Conservation (phyloP, 2,797 vertebrate genomes). For the Sebastes trivittatus region DNA sequence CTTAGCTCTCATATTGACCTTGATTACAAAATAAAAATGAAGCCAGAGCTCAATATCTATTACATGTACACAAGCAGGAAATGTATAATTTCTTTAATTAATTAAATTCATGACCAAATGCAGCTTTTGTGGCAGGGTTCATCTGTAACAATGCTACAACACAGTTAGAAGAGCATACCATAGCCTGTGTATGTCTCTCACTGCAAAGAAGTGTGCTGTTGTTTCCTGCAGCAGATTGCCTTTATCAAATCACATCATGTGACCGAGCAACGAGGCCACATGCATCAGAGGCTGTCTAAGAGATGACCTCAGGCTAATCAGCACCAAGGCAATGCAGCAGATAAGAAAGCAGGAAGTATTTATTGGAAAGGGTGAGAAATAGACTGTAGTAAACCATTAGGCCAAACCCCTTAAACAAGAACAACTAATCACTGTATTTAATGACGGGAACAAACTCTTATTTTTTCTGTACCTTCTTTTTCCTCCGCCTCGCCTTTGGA, state of each 20-base stretch:
- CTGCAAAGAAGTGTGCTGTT: conserved; percentile 32
- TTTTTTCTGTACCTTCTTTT: conserved; percentile 74
- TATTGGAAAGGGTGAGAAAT: conserved; percentile 8
- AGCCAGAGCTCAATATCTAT: neutral
- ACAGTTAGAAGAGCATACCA: conserved; percentile 10
- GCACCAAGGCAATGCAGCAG: conserved; percentile 24
- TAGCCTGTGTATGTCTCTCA: conserved; percentile 16
- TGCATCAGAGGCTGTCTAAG: conserved; percentile 39
- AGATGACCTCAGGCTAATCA: conserved; percentile 54
- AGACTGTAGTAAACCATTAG: neutral
- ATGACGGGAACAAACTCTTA: neutral
- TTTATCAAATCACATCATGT: conserved; percentile 74
- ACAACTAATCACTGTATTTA: neutral
- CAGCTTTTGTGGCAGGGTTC: neutral
- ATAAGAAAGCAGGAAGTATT: conserved; percentile 44
- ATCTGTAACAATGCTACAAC: conserved; percentile 15
- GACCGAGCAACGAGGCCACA: conserved; percentile 50
- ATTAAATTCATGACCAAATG: neutral
- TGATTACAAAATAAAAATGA: neutral
- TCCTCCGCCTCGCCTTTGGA: conserved; percentile 46
- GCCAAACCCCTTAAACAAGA: neutral
- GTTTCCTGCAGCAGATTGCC: conserved; percentile 54
- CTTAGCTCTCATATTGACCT: neutral
- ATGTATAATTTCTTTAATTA: neutral
- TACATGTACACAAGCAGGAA: conserved; percentile 9